Evolutionary conservation across 2,113 vertebrate species (phyloP).

Genomic region (Eublepharis macularius): DNA sequence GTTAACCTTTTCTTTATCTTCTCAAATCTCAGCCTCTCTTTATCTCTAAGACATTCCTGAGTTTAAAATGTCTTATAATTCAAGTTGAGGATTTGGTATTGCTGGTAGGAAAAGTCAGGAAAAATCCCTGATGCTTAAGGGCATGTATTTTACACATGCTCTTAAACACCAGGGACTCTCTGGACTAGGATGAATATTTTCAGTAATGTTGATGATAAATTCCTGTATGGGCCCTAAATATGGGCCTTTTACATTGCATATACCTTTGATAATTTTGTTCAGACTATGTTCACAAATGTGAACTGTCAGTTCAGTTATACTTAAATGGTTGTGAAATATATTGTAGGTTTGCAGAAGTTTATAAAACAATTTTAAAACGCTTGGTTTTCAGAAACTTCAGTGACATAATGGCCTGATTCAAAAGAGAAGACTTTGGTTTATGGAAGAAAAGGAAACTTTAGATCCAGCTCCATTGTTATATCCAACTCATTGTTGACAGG

Average conservation of each 20-base stretch:
- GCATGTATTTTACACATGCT: too few relatives aligned
- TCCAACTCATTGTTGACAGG: too few relatives aligned
- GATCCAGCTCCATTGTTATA: too few relatives aligned
- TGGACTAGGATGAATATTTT: not conserved
- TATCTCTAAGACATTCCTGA: not conserved
- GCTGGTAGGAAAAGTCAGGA: not conserved
- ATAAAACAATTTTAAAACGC: not conserved
- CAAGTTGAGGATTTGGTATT: not conserved
- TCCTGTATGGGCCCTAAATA: not conserved
- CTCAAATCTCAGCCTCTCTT: not conserved
- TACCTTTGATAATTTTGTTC: not conserved
- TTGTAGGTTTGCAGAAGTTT: not conserved
- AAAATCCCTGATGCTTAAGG: not conserved
- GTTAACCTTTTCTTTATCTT: not conserved
- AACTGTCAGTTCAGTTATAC: not conserved
- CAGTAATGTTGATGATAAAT: not conserved
- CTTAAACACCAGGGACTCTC: not conserved
- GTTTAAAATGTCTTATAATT: not conserved
- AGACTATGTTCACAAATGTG: not conserved
- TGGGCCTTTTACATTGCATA: not conserved
- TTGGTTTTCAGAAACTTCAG: not conserved
- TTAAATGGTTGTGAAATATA: conserved; percentile 9
- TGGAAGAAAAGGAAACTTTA: too few relatives aligned
- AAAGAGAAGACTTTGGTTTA: too few relatives aligned
- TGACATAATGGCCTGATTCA: not conserved